Percentiles rank a stretch among this genome's conserved stretches.
phyloP scores from a whole-genome alignment of 2,113 vertebrate species.

The Fukomys damarensis region DNA sequence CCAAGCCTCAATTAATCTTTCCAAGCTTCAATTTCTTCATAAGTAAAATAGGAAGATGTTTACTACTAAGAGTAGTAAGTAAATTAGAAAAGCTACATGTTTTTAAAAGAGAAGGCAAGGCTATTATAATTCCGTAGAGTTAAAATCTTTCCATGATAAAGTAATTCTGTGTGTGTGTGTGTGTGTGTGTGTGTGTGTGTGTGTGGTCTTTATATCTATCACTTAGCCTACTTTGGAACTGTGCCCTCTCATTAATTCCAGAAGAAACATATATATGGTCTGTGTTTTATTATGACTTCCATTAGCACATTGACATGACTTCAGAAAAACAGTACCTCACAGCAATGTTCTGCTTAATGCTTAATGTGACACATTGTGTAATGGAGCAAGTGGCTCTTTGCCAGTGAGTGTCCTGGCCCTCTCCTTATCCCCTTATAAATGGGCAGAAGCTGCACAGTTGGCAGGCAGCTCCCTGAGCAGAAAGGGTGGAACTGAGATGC shows the following conservation, averaged over 20 bases:
- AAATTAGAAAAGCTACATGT: background rate
- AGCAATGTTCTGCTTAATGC: background rate
- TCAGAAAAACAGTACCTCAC: slow-evolving; percentile 7
- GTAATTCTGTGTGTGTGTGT: background rate
- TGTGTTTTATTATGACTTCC: slow-evolving; percentile 39
- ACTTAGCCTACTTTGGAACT: slow-evolving; percentile 1
- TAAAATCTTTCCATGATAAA: background rate
- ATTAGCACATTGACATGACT: slow-evolving; percentile 46
- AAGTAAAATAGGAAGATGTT: background rate
- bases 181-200: background rate
- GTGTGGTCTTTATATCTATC: background rate
- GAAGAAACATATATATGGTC: background rate
- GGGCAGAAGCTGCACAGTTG: background rate
- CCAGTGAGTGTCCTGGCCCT: background rate
- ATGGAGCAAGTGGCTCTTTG: slow-evolving; percentile 13
- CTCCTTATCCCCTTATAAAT: background rate
- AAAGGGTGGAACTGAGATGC: background rate
- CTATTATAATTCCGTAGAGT: background rate
- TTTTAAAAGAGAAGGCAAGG: background rate
- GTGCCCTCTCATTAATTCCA: slow-evolving; percentile 44
- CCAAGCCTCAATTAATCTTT: background rate
- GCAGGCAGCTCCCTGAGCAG: background rate
- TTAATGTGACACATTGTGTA: background rate
- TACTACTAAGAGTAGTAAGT: background rate
- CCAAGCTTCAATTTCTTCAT: background rate